Conservation (phyloP, 1,140 invertebrate species). For the Camponotus floridanus region DNA sequence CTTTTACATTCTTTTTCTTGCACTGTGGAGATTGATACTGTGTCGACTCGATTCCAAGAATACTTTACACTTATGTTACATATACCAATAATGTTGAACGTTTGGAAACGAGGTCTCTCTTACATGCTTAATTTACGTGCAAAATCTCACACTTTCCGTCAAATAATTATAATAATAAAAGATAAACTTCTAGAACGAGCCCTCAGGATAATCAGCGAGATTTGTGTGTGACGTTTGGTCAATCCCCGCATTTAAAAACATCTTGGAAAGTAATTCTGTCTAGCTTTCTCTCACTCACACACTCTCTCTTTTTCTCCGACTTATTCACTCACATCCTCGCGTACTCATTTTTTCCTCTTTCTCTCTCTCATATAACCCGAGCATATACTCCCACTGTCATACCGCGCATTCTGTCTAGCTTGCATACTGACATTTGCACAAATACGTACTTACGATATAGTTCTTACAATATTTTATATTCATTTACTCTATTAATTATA, state of each 20-base stretch:
- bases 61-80: conserved; percentile 33
- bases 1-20: conserved; percentile 26
- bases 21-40: conserved; percentile 21
- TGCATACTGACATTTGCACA: conserved; percentile 80
- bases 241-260: conserved; percentile 67
- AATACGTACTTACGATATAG: conserved; percentile 84
- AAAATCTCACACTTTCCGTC: conserved; percentile 46
- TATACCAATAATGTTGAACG: conserved; percentile 33
- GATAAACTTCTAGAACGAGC: conserved; percentile 56
- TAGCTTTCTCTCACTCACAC: conserved; percentile 34
- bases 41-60: conserved; percentile 22
- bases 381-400: conserved; percentile 24
- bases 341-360: conserved; percentile 52
- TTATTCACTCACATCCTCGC: conserved; percentile 38
- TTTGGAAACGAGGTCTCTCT: conserved; percentile 17
- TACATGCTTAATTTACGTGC: conserved; percentile 12
- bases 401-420: conserved; percentile 63
- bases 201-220: conserved; percentile 55
- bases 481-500: conserved; percentile 86
- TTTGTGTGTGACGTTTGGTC: conserved; percentile 65
- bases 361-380: conserved; percentile 24
- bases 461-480: conserved; percentile 85
- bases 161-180: conserved; percentile 52
- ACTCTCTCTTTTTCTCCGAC: conserved; percentile 7
- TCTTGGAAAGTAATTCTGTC: conserved; percentile 48